Evolutionary conservation across 2,888 invertebrate genomes (phyloP), one percentile per base, ranked within the genome.

Genomic region (Andrena trimmerana): DNA sequence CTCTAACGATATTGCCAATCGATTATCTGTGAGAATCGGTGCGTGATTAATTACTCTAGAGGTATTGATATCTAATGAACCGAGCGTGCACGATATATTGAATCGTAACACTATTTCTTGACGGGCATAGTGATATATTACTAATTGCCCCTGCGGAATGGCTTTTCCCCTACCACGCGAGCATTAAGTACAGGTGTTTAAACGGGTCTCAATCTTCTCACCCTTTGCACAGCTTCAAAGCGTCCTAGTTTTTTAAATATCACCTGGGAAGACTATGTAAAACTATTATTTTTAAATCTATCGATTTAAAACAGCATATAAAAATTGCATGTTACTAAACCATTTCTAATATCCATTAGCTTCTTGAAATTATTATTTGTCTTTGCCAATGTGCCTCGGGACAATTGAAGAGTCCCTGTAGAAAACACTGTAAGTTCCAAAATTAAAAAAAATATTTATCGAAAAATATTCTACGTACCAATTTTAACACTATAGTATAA

Each of bases 11-110:
- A 71, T 57, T 59, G 36, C 42, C 72, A 31, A 52, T 78, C 63
- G 67, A 72, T 78, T 81, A 69, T 24, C 68, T 50, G 48, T 65
- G 36, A 52, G 57, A 72, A 68, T 59, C 78, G 63, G 50, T 63
- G 57, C 50, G 33, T 72, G 72, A 81, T 81, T 81, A 81, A 78
- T 81, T 73, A 59, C 42, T 20, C 8, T 13, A 0, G 2, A 0
- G 36, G 33, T 31, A 72, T 73, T 66, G 72, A 69, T 72, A 81
- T 72, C 72, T 78, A 81, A 78, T 65, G 69, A 76, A 80, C 62
- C 33, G 33, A 48, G 16, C 57, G 31, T 54, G 71, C 50, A 78
- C 42, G 57, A 78, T 68, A 68, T 69, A 78, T 59, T 52, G 72
- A 81, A 81, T 78, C 63, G 67, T 63, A 72, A 68, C 71, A 50